Evolutionary conservation across 2,797 vertebrate species (phyloP).

Genomic region (Hyperoplus lanceolatus): DNA sequence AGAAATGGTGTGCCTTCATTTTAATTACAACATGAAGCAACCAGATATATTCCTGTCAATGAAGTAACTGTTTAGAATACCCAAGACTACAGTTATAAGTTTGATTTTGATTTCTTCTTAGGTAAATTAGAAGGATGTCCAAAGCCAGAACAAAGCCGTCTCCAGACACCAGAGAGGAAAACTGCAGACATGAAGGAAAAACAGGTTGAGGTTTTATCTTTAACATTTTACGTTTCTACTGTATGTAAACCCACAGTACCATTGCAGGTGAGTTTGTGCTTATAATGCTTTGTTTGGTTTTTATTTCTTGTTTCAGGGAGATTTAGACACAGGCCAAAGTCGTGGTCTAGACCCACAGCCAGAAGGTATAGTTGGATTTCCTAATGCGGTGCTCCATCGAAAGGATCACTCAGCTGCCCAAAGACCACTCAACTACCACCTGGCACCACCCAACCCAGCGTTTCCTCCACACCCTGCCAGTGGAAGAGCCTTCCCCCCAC

Average conservation of each 20-base stretch:
- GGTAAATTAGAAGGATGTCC: conserved; percentile 93
- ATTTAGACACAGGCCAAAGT: conserved; percentile 90
- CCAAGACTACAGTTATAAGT: background rate
- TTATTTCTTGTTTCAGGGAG: conserved; percentile 83
- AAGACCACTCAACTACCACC: conserved; percentile 92
- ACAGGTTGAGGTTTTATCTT: conserved; percentile 79
- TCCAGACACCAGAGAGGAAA: conserved; percentile 96
- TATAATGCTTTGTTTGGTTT: background rate
- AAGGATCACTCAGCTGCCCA: conserved; percentile 92
- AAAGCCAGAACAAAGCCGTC: conserved; percentile 92
- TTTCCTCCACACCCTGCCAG: conserved; percentile 85
- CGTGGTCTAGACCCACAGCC: conserved; percentile 92
- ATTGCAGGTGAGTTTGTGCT: background rate
- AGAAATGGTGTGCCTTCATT: conserved; percentile 88
- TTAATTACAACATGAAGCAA: background rate
- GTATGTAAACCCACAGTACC: background rate
- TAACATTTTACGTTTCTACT: background rate
- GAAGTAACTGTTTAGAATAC: background rate
- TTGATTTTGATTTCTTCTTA: conserved; percentile 63
- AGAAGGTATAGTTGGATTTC: conserved; percentile 86
- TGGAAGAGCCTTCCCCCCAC: conserved; percentile 85
- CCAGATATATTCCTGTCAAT: background rate
- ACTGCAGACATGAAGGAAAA: conserved; percentile 90
- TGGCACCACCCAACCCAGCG: conserved; percentile 90
- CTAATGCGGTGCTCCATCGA: conserved; percentile 91